Conservation (phyloP, 2,888 invertebrate species). For the Drosophila nr. medialis region DNA sequence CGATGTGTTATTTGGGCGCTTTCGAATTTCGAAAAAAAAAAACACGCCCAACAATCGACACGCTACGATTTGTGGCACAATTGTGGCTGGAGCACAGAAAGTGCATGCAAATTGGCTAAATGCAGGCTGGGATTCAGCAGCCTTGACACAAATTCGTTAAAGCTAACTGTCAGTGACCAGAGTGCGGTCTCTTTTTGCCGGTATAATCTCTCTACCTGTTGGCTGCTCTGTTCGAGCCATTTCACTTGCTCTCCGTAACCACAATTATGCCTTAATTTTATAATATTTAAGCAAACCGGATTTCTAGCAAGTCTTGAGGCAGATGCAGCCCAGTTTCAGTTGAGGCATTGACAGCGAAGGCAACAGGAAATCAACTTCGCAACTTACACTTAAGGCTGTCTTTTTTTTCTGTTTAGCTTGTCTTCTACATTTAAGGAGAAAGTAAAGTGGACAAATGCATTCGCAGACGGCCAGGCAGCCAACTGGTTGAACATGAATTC, state of each 20-base stretch:
- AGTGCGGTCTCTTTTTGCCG: neutral
- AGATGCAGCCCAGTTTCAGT: conserved; percentile 62
- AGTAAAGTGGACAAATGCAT: conserved; percentile 61
- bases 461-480: conserved; percentile 13
- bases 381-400: conserved; percentile 48
- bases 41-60: conserved; percentile 42
- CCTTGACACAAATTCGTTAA: conserved; percentile 71
- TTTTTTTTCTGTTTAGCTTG: conserved; percentile 29
- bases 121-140: conserved; percentile 43
- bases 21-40: conserved; percentile 52
- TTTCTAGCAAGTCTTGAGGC: conserved; percentile 69
- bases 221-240: conserved; percentile 14
- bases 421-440: conserved; percentile 78
- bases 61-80: conserved; percentile 21
- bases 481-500: conserved; percentile 73
- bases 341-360: conserved; percentile 34
- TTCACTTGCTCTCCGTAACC: conserved; percentile 25
- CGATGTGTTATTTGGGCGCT: conserved; percentile 40
- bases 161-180: conserved; percentile 1
- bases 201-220: conserved; percentile 30
- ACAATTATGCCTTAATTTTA: conserved; percentile 67
- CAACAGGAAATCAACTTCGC: conserved; percentile 71
- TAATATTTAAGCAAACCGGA: conserved; percentile 64
- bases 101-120: conserved; percentile 55
- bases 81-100: conserved; percentile 33